Base-by-base conservation (phyloP, 2,113 vertebrate species). In the Perognathus longimembris region DNA sequence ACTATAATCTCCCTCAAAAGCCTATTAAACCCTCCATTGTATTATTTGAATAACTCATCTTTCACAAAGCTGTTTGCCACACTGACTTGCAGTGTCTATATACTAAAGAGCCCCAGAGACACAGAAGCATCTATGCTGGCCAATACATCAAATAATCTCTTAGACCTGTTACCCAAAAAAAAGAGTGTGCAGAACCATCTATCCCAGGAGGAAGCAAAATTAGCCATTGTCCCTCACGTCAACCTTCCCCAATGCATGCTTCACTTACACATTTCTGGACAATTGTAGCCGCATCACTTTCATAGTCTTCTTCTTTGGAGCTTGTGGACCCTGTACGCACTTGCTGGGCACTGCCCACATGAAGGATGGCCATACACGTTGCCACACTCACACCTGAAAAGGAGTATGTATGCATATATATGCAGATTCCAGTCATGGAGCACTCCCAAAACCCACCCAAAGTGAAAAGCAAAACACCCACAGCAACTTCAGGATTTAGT, bases 331-430 rank as follows among this genome's bases (percentile, higher is more conserved):
- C 98, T 0, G 99, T 99, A 85, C 99, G 99, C 87, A 99, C 99
- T 97, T 99, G 99, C 91, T 99, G 98, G 70, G 99, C 98, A 61
- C 98, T 99, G 3, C 99, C 99, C 81, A 99, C 99, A 0, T 99
- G 99, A 5, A 99, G 98, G 96, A 99, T 99, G 93, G 99, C 99
- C 99, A 99, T 99, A 96, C 99, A 99, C 14, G 99, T 99, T 26
- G 99, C 99, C 89, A 99, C 99, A 20, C 99, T 99, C 92, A 99
- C 99, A 96, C 99, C 99, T 99, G 93, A 28, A 84, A 73, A 89
- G 50, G 50, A 54, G 50, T 54, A 54, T 54, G 45, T 45, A 45
- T 45, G 45, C 4, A 61, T 50, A 79, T 61, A 94, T 26, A 6
- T 30, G 93, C 21, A 70, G 24, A 67, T 50, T 80, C 12, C 36